Evolutionary conservation across 2,888 invertebrate genomes (phyloP), one percentile per base, ranked within the genome.

Genomic region (Sicus ferrugineus): DNA sequence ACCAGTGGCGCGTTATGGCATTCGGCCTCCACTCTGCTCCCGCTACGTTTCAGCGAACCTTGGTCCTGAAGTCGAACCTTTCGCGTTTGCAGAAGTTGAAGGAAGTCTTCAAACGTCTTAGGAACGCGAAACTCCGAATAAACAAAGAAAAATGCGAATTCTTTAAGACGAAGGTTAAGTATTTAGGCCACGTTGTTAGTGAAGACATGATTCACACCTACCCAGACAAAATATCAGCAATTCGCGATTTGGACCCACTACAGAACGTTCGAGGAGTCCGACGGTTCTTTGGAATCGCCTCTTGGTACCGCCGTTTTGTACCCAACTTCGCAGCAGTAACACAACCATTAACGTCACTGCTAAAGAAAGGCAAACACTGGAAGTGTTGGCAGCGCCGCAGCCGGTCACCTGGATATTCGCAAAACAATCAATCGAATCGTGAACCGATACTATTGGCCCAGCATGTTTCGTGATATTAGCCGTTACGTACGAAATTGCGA

Each of bases 211-310:
- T 70, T 3, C 66, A 65, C 19, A 62, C 67, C 2, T 68, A 72
- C 48, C 70, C 72, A 7, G 62, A 58, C 14, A 68, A 70, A 21
- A 38, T 61, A 0, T 14, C 26, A 14, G 70, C 66, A 0, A 66
- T 72, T 1, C 38, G 21, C 0, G 63, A 72, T 0, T 70, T 70
- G 69, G 63, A 67, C 0, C 23, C 19, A 4, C 73, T 71, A 3
- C 62, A 38, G 19, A 58, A 52, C 9, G 34, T 42, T 0, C 65
- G 63, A 21, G 66, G 69, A 26, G 9, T 73, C 1, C 59, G 75
- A 1, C 34, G 70, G 21, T 70, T 74, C 26, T 42, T 73, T 26
- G 73, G 73, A 7, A 16, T 48, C 7, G 48, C 2, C 6, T 48
- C 48, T 16, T 2, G 48, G 48, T 48, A 48, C 21, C 9, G 48